Base-by-base conservation (phyloP, 2,113 vertebrate species). In the Abramis brama region DNA sequence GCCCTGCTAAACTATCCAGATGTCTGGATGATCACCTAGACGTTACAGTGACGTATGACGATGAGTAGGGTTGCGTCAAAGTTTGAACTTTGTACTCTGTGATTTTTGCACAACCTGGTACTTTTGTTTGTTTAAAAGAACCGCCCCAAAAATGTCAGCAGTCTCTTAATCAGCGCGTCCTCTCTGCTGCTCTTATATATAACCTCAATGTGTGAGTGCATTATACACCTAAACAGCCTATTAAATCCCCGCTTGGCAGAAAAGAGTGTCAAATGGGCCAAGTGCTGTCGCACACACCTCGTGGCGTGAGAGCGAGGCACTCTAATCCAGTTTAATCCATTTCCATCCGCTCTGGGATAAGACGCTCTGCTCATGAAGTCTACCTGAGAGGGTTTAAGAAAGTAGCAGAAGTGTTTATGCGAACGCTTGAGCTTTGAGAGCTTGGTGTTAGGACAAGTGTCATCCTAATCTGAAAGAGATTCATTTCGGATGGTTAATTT, bases 191-290 rank as follows among this genome's bases (percentile, higher is more conserved):
- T 91, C 89, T 94, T 91, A 91, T 90, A 89, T 88, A 90, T 90
- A 89, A 78, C 83, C 27, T 86, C 88, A 85, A 89, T 85, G 88
- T 36, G 70, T 91, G 50, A 90, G 83, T 89, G 93, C 91, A 87
- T 93, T 92, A 90, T 85, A 88, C 81, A 91, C 55, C 90, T 85
- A 93, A 94, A 93, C 92, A 92, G 92, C 84, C 86, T 89, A 86
- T 88, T 88, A 82, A 85, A 89, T 64, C 77, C 86, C 45, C 45
- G 13, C 52, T 78, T 81, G 52, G 66, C 83, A 52, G 87, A 78
- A 86, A 73, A 86, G 77, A 82, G 86, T 85, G 87, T 88, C 85
- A 86, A 82, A 87, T 62, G 74, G 76, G 71, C 83, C 47, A 70
- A 89, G 88, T 77, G 85, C 79, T 71, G 85, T 77, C 84, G 74